These are phyloP conservation scores for Micrasema minimum DNA, from an alignment of 1,140 invertebrate genomes.

Conservation along the genomic window DNA sequence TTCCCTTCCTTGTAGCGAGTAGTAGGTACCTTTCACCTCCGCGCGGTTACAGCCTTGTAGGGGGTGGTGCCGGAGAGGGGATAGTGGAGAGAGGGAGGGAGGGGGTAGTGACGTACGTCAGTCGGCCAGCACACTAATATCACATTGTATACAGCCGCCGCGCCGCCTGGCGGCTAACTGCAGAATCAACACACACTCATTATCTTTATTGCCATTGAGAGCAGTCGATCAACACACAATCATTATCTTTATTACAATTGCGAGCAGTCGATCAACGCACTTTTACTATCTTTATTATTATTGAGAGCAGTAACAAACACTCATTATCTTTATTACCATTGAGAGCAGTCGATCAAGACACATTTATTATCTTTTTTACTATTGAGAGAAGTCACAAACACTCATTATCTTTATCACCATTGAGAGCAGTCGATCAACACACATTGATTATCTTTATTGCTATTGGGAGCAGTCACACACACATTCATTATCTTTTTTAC, in stretches of 20 bases:
- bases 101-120: constrained; percentile 33
- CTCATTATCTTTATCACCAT: too few relatives aligned
- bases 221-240: not conserved
- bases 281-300: not conserved
- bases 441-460: too few relatives aligned
- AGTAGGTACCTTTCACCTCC: not conserved
- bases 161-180: constrained; percentile 36
- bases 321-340: too few relatives aligned
- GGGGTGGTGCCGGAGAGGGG: constrained; percentile 43
- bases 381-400: not conserved
- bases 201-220: too few relatives aligned
- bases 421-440: too few relatives aligned
- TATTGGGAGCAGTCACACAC: too few relatives aligned
- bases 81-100: constrained; percentile 52
- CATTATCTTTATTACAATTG: not conserved
- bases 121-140: not conserved
- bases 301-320: not conserved
- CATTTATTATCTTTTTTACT: not conserved
- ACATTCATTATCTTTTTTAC: too few relatives aligned
- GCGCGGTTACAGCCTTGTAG: not conserved
- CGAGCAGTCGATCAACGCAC: not conserved
- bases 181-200: constrained; percentile 3
- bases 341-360: not conserved
- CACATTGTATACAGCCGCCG: constrained; percentile 30
- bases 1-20: too few relatives aligned